Percentiles rank a stretch among this genome's conserved stretches.
phyloP scores from a whole-genome alignment of 2,113 vertebrate species.

The Bucco capensis region DNA sequence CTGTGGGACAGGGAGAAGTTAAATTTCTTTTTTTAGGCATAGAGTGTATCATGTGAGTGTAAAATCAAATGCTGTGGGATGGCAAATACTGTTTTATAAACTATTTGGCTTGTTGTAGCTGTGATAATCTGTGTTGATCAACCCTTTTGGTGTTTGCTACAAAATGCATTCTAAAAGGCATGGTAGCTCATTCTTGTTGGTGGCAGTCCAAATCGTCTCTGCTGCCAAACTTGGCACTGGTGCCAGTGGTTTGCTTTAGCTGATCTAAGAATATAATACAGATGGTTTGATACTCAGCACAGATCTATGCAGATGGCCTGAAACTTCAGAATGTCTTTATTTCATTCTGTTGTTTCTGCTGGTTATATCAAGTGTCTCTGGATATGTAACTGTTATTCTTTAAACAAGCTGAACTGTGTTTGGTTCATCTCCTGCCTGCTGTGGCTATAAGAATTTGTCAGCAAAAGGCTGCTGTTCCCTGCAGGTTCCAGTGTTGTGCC shows the following conservation, averaged over 20 bases:
- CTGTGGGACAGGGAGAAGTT: background rate
- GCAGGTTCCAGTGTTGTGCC: background rate
- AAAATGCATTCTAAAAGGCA: slow-evolving; percentile 63
- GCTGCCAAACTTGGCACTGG: slow-evolving; percentile 65
- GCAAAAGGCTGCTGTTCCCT: background rate
- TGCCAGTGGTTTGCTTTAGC: slow-evolving; percentile 67
- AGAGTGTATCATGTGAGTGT: background rate
- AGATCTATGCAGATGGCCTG: slow-evolving; percentile 54
- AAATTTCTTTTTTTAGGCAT: background rate
- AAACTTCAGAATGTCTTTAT: slow-evolving; percentile 23
- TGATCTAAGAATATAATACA: slow-evolving; percentile 66
- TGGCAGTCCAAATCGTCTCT: slow-evolving; percentile 35
- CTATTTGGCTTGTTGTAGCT: slow-evolving; percentile 61
- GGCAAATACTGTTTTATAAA: slow-evolving; percentile 52
- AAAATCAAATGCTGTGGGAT: slow-evolving; percentile 44
- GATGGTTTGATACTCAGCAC: slow-evolving; percentile 56
- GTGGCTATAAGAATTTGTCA: background rate
- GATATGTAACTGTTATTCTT: background rate
- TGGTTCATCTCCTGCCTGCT: background rate
- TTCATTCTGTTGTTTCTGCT: slow-evolving; percentile 32
- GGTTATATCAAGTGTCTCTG: background rate
- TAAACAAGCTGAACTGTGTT: background rate
- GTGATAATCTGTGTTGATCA: slow-evolving; percentile 70
- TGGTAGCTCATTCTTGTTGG: slow-evolving; percentile 53
- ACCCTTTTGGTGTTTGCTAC: slow-evolving; percentile 67